Evolutionary conservation across 2,113 vertebrate species (phyloP), one percentile per base, ranked within the genome.

Genomic region (Leucopsar rothschildi): DNA sequence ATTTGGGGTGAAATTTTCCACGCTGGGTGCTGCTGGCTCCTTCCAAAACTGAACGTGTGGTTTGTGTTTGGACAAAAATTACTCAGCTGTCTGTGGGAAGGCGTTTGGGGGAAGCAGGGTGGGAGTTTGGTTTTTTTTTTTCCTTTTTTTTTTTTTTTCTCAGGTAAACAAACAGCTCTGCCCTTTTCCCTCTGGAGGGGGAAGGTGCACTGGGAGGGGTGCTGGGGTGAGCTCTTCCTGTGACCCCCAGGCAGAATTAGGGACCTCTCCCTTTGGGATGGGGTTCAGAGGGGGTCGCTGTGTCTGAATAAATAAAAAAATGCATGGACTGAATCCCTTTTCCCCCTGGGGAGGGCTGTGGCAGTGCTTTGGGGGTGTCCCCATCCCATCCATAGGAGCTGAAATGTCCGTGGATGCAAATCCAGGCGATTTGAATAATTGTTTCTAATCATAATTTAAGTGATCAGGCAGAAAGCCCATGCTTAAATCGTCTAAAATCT

Each of bases 1-100:
- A 45, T 93, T 95, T 90, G 85, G 63, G 60, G 59, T 69, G 66
- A 93, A 82, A n/a, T 93, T 89, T 90, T 79, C 82, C 78, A 13
- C 1, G 1, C 73, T 40, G 92, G 61, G 40, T 42, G 31, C 82
- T 87, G 56, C 47, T 13, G 29, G 24, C 65, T 86, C 6, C 5
- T 29, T 80, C 37, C 29, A 28, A 22, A 73, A 40, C 61, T 15
- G 17, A 33, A 5, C 0, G 4, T 18, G 49, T 28, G 24, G 44
- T 64, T 64, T 52, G 44, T 60, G 49, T 76, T 90, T 25, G 3
- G 0, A 66, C 2, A 3, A 44, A 35, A 88, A 53, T 52, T n/a
- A 21, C 19, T 88, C 55, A 27, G 31, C 56, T 84, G 23, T 37
- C 35, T 42, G 39, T 42, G 15, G 71, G 50, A 68, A 71, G 28